Percentiles rank a stretch among this genome's conserved stretches.
Conservation (phyloP, 2,888 invertebrate species). For the Cheilosia vulpina region DNA sequence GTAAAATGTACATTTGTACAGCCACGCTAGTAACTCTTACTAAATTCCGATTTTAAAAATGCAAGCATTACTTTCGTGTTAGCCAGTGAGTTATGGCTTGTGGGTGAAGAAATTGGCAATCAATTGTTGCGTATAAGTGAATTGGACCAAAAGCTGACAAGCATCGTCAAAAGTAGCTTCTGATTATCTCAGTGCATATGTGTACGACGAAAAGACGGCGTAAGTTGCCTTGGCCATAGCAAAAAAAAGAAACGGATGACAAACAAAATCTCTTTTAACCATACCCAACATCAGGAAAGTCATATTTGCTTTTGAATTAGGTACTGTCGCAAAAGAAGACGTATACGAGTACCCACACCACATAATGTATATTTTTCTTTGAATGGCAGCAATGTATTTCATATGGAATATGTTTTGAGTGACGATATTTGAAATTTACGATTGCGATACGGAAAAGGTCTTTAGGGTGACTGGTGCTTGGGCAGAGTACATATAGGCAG, state of each 20-base stretch:
- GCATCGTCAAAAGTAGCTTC: background rate
- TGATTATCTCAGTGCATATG: background rate
- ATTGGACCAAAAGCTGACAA: constrained; percentile 17
- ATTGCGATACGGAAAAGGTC: constrained; percentile 32
- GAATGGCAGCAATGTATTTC: constrained; percentile 26
- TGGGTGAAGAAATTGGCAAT: background rate
- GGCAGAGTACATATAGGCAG: background rate
- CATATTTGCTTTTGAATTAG: constrained; percentile 32
- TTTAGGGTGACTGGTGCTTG: constrained; percentile 11
- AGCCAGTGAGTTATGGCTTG: background rate
- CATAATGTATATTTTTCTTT: background rate
- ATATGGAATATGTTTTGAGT: constrained; percentile 32
- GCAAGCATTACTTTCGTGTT: background rate
- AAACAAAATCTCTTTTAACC: constrained; percentile 6
- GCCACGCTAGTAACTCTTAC: background rate
- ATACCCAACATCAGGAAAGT: constrained; percentile 15
- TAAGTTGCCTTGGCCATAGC: background rate
- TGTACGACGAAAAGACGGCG: background rate
- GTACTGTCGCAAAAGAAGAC: constrained; percentile 6
- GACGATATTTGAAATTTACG: constrained; percentile 52
- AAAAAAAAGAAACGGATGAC: background rate
- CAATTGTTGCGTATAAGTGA: constrained; percentile 16
- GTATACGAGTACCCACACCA: background rate
- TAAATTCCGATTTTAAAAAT: background rate
- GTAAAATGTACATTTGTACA: background rate